A percentile compares a stretch with the other conserved stretches of the same genome.
These are phyloP conservation scores for Medauroidea extradentata DNA, from an alignment of 1,140 invertebrate genomes.

Conservation along the genomic window DNA sequence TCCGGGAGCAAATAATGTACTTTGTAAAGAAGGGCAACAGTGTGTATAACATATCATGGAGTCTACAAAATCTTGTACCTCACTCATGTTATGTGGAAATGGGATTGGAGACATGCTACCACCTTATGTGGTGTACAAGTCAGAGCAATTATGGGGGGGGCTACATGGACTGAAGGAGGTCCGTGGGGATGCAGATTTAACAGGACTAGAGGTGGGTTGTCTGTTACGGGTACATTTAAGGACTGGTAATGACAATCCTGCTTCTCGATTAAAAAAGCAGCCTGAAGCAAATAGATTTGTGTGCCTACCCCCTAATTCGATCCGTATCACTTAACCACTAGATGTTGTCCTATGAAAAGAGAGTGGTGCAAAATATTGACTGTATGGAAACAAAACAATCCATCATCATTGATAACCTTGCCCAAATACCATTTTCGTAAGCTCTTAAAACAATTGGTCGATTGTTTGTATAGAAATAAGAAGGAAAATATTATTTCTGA, in stretches of 20 bases:
- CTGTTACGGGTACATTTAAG: slow-evolving; percentile 34
- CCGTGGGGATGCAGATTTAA: slow-evolving; percentile 26
- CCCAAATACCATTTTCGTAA: slow-evolving; percentile 11
- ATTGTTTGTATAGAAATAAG: background rate
- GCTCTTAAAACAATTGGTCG: slow-evolving; percentile 5
- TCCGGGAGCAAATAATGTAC: background rate
- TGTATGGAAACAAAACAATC: slow-evolving; percentile 12
- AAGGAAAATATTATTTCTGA: slow-evolving; percentile 3
- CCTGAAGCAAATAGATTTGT: slow-evolving; percentile 38
- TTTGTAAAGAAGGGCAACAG: slow-evolving; percentile 2
- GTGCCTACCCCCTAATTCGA: slow-evolving; percentile 33
- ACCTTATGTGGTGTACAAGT: slow-evolving; percentile 23
- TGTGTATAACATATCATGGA: background rate
- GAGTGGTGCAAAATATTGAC: slow-evolving; percentile 22
- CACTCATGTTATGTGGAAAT: slow-evolving; percentile 4
- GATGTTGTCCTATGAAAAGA: slow-evolving; percentile 22
- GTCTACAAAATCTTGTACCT: background rate
- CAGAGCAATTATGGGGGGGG: slow-evolving; percentile 25
- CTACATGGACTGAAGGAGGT: slow-evolving; percentile 30
- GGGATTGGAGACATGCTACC: background rate
- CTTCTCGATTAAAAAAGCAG: slow-evolving; percentile 26
- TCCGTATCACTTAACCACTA: background rate
- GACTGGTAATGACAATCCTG: slow-evolving; percentile 30
- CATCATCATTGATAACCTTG: background rate
- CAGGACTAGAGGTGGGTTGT: slow-evolving; percentile 30